A percentile compares a stretch with the other conserved stretches of the same genome.
phyloP scores from a whole-genome alignment of 2,888 invertebrate species.

The Cosmopolites sordidus region DNA sequence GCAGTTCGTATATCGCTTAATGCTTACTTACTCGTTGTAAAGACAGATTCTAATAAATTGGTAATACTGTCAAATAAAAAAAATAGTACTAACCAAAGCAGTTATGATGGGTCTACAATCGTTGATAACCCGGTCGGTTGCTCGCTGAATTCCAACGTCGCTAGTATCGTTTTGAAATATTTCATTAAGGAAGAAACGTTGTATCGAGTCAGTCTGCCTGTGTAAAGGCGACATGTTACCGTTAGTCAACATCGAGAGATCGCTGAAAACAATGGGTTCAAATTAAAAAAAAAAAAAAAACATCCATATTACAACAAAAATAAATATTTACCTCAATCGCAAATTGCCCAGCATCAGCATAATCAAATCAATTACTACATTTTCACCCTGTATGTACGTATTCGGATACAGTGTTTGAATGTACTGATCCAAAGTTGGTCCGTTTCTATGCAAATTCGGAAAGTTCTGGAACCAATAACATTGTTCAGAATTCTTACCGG shows the following conservation, averaged over 20 bases:
- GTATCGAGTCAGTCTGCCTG: conserved; percentile 48
- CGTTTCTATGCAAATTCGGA: no score
- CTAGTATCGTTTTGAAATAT: conserved; percentile 48
- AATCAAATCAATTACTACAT: conserved; percentile 47
- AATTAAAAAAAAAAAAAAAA: conserved; percentile 32
- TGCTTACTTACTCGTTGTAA: no score
- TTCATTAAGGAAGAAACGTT: conserved; percentile 48
- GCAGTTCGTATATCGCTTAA: no score
- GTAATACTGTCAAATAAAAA: no score
- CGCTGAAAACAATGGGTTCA: conserved; percentile 45
- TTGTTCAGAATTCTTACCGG: no score
- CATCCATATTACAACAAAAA: conserved; percentile 5
- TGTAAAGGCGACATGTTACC: conserved; percentile 47
- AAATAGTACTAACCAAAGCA: conserved; percentile 45
- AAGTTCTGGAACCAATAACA: no score
- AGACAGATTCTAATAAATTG: no score
- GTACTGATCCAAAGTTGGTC: conserved; percentile 47
- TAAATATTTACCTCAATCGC: conserved; percentile 43
- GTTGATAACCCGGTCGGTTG: conserved; percentile 47
- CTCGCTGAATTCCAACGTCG: conserved; percentile 46
- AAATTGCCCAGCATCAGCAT: conserved; percentile 45
- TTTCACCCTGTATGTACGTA: conserved; percentile 45
- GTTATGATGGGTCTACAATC: conserved; percentile 49
- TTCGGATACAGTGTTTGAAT: conserved; percentile 37
- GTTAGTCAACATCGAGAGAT: conserved; percentile 44